Conservation (phyloP, 2,113 vertebrate genomes). For the Xenus cinereus region DNA sequence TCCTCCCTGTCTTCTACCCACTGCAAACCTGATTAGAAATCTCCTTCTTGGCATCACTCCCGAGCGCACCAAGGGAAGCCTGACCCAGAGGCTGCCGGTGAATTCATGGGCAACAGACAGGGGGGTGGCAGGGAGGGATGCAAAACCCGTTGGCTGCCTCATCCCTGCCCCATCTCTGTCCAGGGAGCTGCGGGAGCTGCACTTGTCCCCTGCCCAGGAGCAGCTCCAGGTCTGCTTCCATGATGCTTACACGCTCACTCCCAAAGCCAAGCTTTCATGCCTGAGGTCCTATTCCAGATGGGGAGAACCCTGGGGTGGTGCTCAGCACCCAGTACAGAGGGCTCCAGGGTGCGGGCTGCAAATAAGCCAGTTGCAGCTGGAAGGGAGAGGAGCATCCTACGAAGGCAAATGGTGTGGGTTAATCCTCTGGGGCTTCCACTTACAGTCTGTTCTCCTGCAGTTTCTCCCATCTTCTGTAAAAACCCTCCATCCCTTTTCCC, state of each 20-base stretch:
- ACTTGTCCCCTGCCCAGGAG: background rate
- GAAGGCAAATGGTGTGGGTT: rapidly evolving
- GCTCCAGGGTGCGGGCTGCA: background rate
- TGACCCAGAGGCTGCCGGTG: background rate
- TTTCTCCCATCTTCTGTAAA: background rate
- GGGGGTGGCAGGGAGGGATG: background rate
- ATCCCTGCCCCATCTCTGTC: background rate
- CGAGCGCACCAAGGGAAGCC: background rate
- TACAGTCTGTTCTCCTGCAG: background rate
- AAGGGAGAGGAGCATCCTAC: background rate
- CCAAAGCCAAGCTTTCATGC: background rate
- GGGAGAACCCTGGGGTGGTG: background rate
- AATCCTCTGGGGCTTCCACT: background rate
- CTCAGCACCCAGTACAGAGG: rapidly evolving
- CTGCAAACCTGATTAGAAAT: slow-evolving; percentile 6
- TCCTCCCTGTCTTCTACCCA: background rate
- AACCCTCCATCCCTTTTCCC: background rate
- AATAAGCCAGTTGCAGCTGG: background rate
- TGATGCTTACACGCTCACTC: rapidly evolving
- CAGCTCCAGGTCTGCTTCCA: background rate
- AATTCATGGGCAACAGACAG: background rate
- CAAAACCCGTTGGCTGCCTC: rapidly evolving
- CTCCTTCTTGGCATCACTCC: background rate
- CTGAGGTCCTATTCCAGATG: rapidly evolving
- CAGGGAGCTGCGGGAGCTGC: background rate